Evolutionary conservation across 2,113 vertebrate genomes (phyloP).

Genomic region (Baryphthengus martii): DNA sequence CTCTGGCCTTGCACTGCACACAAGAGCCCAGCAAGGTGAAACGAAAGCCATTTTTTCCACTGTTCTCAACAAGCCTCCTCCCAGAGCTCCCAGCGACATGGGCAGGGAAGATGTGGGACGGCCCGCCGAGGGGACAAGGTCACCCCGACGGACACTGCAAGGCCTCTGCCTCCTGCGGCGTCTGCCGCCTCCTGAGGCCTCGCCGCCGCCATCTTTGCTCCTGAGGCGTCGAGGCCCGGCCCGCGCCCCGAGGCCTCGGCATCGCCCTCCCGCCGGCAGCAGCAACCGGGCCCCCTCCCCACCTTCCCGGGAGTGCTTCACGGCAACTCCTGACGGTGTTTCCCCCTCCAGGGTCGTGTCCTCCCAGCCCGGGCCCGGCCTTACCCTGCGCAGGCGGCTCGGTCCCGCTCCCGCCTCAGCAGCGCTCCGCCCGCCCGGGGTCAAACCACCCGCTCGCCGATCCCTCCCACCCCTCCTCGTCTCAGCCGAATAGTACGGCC

Average conservation of each 20-base stretch:
- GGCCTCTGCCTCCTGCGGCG: neutral
- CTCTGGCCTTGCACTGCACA: fast-evolving
- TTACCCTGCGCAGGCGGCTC: neutral
- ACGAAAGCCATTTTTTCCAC: neutral
- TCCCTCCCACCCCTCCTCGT: too few relatives aligned
- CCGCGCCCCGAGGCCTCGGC: fast-evolving
- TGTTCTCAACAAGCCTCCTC: neutral
- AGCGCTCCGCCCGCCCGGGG: neutral
- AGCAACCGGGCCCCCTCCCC: too few relatives aligned
- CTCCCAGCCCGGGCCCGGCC: neutral
- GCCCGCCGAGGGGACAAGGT: fast-evolving
- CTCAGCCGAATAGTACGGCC: neutral
- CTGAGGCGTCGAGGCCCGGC: neutral
- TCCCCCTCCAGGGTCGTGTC: too few relatives aligned
- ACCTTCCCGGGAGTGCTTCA: neutral
- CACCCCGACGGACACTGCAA: too few relatives aligned
- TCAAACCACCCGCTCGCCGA: neutral
- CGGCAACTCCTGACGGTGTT: neutral
- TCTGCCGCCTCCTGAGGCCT: neutral
- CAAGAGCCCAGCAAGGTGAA: neutral
- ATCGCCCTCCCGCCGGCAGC: neutral
- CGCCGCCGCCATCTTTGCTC: neutral
- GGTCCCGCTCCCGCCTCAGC: neutral
- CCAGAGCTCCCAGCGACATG: fast-evolving
- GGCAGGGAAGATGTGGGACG: fast-evolving